Conservation (phyloP, 2,888 invertebrate genomes). For the Pelosia muscerda region DNA sequence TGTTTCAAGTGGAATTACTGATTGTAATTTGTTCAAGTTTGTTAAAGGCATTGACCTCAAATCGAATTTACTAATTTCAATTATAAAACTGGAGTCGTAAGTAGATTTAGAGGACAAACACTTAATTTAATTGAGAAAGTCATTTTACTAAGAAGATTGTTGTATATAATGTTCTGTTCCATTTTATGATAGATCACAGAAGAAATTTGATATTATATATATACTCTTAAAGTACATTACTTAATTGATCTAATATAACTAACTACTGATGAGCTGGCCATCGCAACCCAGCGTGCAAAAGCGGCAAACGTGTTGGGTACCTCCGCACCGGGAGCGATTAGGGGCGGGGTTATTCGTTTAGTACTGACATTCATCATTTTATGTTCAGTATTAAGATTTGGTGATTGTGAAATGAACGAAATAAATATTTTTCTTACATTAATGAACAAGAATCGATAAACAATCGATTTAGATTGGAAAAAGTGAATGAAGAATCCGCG, state of each 20-base stretch:
- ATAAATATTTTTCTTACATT: no score
- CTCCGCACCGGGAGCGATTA: no score
- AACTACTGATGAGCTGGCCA: no score
- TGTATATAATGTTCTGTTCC: neutral
- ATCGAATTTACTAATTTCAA: neutral
- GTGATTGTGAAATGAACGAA: no score
- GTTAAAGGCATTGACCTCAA: slow-evolving; percentile 3
- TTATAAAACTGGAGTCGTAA: neutral
- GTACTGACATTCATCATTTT: no score
- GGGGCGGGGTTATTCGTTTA: no score
- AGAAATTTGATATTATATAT: neutral
- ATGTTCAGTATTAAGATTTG: no score
- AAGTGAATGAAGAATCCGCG: no score
- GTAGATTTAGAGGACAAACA: neutral
- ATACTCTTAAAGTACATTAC: slow-evolving; percentile 2
- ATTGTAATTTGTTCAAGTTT: slow-evolving; percentile 17
- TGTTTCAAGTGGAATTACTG: slow-evolving; percentile 19
- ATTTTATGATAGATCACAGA: neutral
- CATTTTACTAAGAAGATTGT: neutral
- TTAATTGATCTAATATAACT: slow-evolving; percentile 15
- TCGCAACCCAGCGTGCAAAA: no score
- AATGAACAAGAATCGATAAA: no score
- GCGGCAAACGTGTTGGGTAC: no score
- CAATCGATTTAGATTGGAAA: no score
- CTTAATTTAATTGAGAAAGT: neutral